Evolutionary conservation across 1,140 invertebrate species (phyloP), one percentile per base, ranked within the genome.

Genomic region (Cydia strobilella): DNA sequence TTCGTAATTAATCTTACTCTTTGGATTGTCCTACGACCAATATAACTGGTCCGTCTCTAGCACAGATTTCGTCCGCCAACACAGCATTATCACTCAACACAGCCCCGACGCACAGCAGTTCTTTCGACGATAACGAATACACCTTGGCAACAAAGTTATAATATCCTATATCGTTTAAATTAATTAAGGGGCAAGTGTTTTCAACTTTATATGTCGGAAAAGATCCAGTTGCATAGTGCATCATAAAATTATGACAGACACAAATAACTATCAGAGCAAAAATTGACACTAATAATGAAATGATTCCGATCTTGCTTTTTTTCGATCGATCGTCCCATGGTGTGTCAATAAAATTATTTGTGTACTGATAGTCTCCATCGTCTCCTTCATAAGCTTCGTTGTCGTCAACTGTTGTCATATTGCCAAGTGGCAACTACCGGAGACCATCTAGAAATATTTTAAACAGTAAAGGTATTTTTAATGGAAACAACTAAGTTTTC

Each of bases 251-350:
- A 74, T 86, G 82, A 9, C 84, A 65, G 3, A 91, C 84, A 31
- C 85, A 75, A 4, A 81, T 83, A 72, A 87, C 79, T 15, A 81
- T 91, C 10, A 63, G 80, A n/a, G 76, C 35, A 78, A 89, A 86
- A 79, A 91, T 90, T 6, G 84, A 71, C 31, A 80, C 63, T 15
- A 90, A 74, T 69, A 91, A 78, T 62, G 78, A 23, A 51, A 87
- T 71, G 13, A 89, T 84, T 12, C 83, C 77, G 59, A 87, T 73
- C 86, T 90, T 92, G 74, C 89, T 91, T 54, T 66, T 86, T 12
- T 77, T 76, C 6, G 86, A 79, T 63, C 90, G 82, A 76, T 90
- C 85, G 73, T 90, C 90, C 90, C 90, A 92, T 20, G 90, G 90
- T 35, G 62, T 80, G 35, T 84, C 83, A 15, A 91, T 82, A 77